phyloP scores from a whole-genome alignment of 23 tunicate species.

The Halocynthia roretzi region DNA sequence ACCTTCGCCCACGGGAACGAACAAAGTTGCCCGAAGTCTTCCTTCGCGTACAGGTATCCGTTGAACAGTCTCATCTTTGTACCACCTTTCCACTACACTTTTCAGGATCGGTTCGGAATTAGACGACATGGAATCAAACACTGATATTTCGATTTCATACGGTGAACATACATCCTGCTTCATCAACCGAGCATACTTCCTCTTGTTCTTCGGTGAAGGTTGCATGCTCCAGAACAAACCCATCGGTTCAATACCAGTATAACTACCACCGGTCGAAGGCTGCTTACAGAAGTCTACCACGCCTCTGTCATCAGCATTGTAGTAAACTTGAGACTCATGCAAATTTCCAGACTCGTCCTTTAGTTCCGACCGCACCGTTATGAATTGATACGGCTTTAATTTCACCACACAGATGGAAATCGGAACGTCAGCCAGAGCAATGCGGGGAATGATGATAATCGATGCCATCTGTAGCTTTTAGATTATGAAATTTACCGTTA shows the following conservation, averaged over 20 bases:
- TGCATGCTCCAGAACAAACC: background rate
- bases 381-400: too few relatives aligned
- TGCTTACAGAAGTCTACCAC: background rate
- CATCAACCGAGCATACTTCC: background rate
- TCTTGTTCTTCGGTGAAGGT: conserved; percentile 16
- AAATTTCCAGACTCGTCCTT: too few relatives aligned
- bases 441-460: too few relatives aligned
- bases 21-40: conserved; percentile 7
- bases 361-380: too few relatives aligned
- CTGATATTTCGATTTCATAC: background rate
- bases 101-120: background rate
- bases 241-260: too few relatives aligned
- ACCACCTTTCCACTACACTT: background rate
- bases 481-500: too few relatives aligned
- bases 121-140: background rate
- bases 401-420: too few relatives aligned
- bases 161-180: background rate
- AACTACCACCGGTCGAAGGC: background rate
- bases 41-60: conserved; percentile 6
- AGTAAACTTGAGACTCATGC: conserved; percentile 2
- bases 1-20: conserved; percentile 10
- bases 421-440: too few relatives aligned
- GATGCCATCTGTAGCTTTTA: too few relatives aligned
- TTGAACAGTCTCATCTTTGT: conserved; percentile 1
- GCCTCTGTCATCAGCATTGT: conserved; percentile 6